Conservation (phyloP, 2,113 vertebrate genomes). For the Grammomys surdaster region DNA sequence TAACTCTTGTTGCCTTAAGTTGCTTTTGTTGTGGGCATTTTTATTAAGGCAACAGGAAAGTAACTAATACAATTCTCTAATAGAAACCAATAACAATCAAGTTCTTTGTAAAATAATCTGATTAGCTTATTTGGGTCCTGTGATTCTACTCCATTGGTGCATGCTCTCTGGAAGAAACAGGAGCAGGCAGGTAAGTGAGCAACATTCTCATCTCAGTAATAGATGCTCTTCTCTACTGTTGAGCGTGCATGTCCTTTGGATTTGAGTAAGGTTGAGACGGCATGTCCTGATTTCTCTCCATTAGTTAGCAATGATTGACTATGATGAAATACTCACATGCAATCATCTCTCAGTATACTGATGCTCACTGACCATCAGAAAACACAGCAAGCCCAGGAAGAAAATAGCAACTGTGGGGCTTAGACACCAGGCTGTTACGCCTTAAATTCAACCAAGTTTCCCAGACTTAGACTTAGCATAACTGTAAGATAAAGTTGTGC, state of each 20-base stretch:
- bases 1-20: neutral
- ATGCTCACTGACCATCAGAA: neutral
- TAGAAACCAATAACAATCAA: neutral
- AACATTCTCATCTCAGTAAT: neutral
- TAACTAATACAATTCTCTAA: neutral
- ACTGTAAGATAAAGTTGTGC: too few species aligned
- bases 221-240: neutral
- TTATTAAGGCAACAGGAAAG: neutral
- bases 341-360: neutral
- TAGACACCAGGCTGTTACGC: neutral
- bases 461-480: neutral
- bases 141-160: neutral
- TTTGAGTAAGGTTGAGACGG: neutral
- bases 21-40: neutral
- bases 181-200: neutral
- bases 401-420: neutral
- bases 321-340: neutral
- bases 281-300: neutral
- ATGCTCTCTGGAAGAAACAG: neutral
- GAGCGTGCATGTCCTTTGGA: neutral
- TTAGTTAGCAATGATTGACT: neutral
- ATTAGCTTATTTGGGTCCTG: neutral
- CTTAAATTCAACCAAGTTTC: neutral
- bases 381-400: neutral
- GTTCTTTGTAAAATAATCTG: neutral